Conservation (phyloP, 2,888 invertebrate genomes). For the Rhagonycha fulva region DNA sequence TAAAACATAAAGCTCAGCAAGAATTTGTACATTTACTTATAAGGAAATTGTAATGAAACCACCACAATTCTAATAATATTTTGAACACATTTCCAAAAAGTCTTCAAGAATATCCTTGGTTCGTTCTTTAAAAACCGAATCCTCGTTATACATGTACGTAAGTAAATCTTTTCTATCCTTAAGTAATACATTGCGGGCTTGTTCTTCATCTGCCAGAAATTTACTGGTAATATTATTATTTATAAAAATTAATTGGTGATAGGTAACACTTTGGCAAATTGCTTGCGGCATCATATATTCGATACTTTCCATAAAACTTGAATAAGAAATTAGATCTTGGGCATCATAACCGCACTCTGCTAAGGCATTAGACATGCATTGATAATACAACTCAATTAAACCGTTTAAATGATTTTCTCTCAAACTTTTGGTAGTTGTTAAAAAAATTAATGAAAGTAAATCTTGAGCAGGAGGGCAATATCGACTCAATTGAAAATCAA, state of each 20-base stretch:
- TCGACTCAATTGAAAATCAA: slow-evolving; percentile 52
- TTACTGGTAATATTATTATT: slow-evolving; percentile 36
- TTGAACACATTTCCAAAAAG: neutral
- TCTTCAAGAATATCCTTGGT: neutral
- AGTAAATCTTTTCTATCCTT: slow-evolving; percentile 44
- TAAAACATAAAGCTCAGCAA: no score
- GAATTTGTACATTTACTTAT: no score
- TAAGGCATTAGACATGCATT: slow-evolving; percentile 42
- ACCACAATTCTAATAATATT: no score
- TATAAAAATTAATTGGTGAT: slow-evolving; percentile 44
- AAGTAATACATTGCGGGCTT: slow-evolving; percentile 36
- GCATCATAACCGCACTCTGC: slow-evolving; percentile 36
- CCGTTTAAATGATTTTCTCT: slow-evolving; percentile 41
- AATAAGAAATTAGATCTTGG: slow-evolving; percentile 39
- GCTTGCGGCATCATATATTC: slow-evolving; percentile 47
- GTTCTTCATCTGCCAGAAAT: slow-evolving; percentile 37
- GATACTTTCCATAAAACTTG: slow-evolving; percentile 45
- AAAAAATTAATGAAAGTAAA: slow-evolving; percentile 53
- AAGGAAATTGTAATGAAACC: no score
- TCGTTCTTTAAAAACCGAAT: slow-evolving; percentile 5
- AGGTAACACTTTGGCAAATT: slow-evolving; percentile 42
- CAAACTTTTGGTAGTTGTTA: slow-evolving; percentile 44
- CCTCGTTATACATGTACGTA: slow-evolving; percentile 38
- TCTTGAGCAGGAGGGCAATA: slow-evolving; percentile 72
- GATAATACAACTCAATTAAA: slow-evolving; percentile 47